Evolutionary conservation across 2,888 invertebrate species (phyloP).

Genomic region (Spisula subtruncata): DNA sequence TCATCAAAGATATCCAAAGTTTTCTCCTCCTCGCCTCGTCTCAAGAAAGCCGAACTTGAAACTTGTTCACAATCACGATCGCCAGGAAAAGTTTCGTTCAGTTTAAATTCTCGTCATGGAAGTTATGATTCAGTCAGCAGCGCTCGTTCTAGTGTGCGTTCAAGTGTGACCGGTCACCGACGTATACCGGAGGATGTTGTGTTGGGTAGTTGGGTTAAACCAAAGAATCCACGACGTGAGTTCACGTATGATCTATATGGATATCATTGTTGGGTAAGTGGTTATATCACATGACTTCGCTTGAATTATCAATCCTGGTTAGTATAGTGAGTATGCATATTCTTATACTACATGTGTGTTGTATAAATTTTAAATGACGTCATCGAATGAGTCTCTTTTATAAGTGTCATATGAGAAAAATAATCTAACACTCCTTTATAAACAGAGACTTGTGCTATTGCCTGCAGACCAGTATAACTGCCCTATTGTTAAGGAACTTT

Average conservation of each 20-base stretch:
- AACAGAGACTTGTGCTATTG: too few species aligned
- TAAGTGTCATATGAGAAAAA: too few species aligned
- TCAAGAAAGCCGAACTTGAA: slow-evolving; percentile 23
- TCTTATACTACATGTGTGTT: too few species aligned
- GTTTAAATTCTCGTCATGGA: slow-evolving; percentile 35
- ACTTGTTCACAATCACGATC: background rate
- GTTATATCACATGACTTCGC: too few species aligned
- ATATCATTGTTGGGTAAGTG: slow-evolving; percentile 79
- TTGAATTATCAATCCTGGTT: too few species aligned
- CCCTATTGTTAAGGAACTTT: too few species aligned
- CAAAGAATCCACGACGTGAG: slow-evolving; percentile 75
- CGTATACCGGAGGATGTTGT: slow-evolving; percentile 51
- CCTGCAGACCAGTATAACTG: too few species aligned
- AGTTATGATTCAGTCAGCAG: slow-evolving; percentile 2
- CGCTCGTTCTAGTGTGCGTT: slow-evolving; percentile 19
- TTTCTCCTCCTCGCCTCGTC: slow-evolving; percentile 36
- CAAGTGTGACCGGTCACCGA: slow-evolving; percentile 24
- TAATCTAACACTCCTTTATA: too few species aligned
- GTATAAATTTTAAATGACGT: too few species aligned
- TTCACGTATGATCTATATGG: slow-evolving; percentile 73
- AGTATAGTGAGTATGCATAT: too few species aligned
- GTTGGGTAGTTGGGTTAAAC: slow-evolving; percentile 77
- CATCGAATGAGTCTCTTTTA: too few species aligned
- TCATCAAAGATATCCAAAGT: slow-evolving; percentile 60
- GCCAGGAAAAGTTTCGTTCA: slow-evolving; percentile 33